Evolutionary conservation across 2,113 vertebrate genomes (phyloP), one percentile per base, ranked within the genome.

Genomic region (Laticauda colubrina): DNA sequence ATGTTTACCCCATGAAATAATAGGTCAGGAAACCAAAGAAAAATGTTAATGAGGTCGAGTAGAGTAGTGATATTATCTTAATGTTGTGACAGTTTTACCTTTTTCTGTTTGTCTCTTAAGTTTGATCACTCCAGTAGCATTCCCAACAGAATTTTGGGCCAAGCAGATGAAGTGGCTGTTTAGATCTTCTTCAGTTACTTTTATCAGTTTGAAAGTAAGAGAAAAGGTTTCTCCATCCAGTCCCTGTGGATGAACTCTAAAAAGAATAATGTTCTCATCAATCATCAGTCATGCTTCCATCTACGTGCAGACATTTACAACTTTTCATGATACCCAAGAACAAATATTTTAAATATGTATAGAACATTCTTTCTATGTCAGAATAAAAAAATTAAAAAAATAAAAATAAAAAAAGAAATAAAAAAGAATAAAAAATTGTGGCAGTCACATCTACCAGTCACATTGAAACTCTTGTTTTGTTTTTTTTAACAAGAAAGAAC

Each of bases 81-180:
- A 9, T 34, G 15, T 10, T 5, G 0, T 1, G 0, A 55, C 4
- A 89, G 4, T 29, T 91, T 96, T 96, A 89, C 93, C 94, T 94
- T 97, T 98, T 88, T 94, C 93, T 29, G 56, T 93, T 89, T 34
- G 61, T 45, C 45, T 90, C 94, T 93, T 97, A 54, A 99, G 97
- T 24, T 85, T 97, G 93, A 99, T 85, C 10, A 97, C 96, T 85
- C 91, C 95, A 0, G 92, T 98, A 4, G 20, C 55, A 34, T 97
- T 98, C n/a, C 98, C 98, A 2, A 97, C 34, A 1, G 94, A 96
- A 93, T 99, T 99, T 59, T 96, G 96, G 92, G 98, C 98, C 91
- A 97, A 95, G 91, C 99, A 99, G 0, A 96, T 97, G 53, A 98
- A 98, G 0, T 91, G 97, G 92, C 95, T 96, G 75, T 23, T 95